Percentiles rank a stretch among this genome's conserved stretches.
Evolutionary conservation across 2,888 invertebrate species (phyloP).

Genomic region (Tetragonisca angustula): DNA sequence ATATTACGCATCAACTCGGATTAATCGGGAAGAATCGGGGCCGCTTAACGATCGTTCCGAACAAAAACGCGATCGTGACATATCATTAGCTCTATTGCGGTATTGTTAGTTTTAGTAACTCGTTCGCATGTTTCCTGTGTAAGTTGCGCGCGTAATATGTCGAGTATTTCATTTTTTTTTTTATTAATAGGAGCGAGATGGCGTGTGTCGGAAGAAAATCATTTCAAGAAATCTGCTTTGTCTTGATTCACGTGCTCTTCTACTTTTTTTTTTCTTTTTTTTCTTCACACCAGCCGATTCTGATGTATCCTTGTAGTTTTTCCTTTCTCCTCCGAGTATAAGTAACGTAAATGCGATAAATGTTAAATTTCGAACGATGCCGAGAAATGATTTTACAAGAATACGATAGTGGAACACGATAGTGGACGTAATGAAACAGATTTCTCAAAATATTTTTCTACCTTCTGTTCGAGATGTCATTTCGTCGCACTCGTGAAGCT

Average conservation of each 20-base stretch:
- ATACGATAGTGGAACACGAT: too few species aligned
- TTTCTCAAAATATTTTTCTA: neutral
- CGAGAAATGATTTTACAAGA: neutral
- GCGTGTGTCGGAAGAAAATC: neutral
- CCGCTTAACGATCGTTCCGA: constrained; percentile 24
- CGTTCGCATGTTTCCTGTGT: neutral
- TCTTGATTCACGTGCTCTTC: neutral
- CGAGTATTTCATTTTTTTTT: constrained; percentile 17
- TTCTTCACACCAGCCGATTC: neutral
- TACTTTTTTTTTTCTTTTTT: too few species aligned
- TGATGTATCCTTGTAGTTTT: neutral
- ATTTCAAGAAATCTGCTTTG: neutral
- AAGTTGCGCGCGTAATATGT: neutral
- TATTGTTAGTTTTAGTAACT: constrained; percentile 31
- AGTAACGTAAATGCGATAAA: too few species aligned
- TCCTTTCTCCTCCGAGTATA: neutral
- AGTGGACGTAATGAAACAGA: neutral
- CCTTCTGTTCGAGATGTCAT: constrained; percentile 1
- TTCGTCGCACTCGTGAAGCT: neutral
- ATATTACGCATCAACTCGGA: constrained; percentile 18
- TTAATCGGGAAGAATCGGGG: constrained; percentile 15
- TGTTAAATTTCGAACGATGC: neutral
- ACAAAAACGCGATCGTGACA: constrained; percentile 61
- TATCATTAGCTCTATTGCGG: constrained; percentile 70
- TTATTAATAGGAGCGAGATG: neutral